These are phyloP conservation scores for Stegana nigrithorax DNA, from an alignment of 2,888 invertebrate genomes.

Conservation along the genomic window DNA sequence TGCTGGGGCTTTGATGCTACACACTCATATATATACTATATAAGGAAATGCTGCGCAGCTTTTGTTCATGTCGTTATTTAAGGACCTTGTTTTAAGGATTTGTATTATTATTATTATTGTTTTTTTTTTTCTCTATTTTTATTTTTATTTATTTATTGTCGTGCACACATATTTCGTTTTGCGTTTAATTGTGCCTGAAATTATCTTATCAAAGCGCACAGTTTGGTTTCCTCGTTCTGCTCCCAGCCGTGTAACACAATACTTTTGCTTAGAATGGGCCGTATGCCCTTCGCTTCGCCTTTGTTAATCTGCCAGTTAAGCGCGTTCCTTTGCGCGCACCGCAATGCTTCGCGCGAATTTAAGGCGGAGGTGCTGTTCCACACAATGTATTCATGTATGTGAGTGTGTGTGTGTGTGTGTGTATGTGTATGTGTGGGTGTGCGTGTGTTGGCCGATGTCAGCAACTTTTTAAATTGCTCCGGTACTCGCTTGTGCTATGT, in stretches of 20 bases:
- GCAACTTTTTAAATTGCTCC: conserved; percentile 65
- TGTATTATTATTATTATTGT: conserved; percentile 21
- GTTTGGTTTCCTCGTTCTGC: not conserved
- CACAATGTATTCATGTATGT: no score
- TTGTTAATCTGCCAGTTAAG: not conserved
- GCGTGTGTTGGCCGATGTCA: no score
- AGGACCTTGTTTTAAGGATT: conserved; percentile 8
- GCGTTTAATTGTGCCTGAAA: conserved; percentile 38
- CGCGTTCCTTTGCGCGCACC: conserved; percentile 14
- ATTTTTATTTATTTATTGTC: no score
- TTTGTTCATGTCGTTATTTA: not conserved
- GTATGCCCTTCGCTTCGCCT: not conserved
- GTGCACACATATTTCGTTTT: conserved; percentile 37
- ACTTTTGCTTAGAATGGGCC: conserved; percentile 1
- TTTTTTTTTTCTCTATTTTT: no score
- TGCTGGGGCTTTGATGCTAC: not conserved
- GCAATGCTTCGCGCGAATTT: conserved; percentile 58
- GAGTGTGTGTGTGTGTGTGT: no score
- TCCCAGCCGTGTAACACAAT: conserved; percentile 14
- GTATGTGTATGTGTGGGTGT: no score
- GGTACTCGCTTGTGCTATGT: conserved; percentile 8
- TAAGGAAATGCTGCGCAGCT: conserved; percentile 1
- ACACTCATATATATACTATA: no score
- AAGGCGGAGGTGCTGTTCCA: conserved; percentile 38
- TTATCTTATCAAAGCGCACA: conserved; percentile 35